phyloP scores from a whole-genome alignment of 1,140 invertebrate species.

The Danaus plexippus region DNA sequence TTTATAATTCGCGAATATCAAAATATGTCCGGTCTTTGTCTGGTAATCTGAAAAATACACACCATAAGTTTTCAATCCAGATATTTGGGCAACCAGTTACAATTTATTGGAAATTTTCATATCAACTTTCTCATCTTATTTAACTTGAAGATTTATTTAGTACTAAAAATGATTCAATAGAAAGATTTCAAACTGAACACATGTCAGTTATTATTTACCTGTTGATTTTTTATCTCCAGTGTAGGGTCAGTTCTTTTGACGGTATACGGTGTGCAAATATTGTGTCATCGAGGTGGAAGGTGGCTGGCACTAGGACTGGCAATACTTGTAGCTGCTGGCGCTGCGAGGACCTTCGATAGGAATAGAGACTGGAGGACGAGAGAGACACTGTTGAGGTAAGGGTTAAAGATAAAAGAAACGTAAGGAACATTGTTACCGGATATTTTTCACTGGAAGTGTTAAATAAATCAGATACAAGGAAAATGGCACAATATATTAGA shows the following conservation, averaged over 20 bases:
- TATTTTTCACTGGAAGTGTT: too few species aligned
- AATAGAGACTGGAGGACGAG: slow-evolving; percentile 86
- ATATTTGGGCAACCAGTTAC: not conserved
- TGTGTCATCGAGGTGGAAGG: slow-evolving; percentile 70
- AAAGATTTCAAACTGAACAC: too few species aligned
- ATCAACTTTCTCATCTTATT: not conserved
- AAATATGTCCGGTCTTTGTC: too few species aligned
- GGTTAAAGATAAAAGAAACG: not conserved
- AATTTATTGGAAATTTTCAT: not conserved
- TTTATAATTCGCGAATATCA: too few species aligned
- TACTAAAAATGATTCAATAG: too few species aligned
- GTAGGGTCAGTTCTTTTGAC: slow-evolving; percentile 78
- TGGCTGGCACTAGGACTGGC: slow-evolving; percentile 64
- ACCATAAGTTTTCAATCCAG: not conserved
- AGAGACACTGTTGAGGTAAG: slow-evolving; percentile 81
- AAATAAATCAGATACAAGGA: too few species aligned
- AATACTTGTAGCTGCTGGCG: slow-evolving; percentile 74
- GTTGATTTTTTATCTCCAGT: slow-evolving; percentile 65
- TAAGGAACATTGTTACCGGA: too few species aligned
- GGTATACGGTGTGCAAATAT: slow-evolving; percentile 75
- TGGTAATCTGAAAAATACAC: too few species aligned
- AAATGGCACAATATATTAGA: too few species aligned
- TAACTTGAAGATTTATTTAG: too few species aligned
- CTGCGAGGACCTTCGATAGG: slow-evolving; percentile 77
- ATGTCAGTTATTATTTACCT: not conserved